Evolutionary conservation across 2,113 vertebrate genomes (phyloP).

Genomic region (Myiagra hebetior): DNA sequence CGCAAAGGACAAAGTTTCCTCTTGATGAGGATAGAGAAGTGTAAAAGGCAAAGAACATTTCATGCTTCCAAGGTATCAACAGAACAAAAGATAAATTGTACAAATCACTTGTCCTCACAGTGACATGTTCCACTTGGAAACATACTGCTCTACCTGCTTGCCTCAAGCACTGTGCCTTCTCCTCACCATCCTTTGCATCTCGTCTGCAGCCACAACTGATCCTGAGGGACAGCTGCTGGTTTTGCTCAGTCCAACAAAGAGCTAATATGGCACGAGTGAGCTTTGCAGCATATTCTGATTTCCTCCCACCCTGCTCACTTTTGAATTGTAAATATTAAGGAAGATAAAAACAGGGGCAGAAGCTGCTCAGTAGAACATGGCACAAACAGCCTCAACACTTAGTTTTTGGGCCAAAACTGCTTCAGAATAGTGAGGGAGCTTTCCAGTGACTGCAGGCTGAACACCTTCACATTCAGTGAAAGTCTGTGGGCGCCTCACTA

Average conservation of each 20-base stretch:
- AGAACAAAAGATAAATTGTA: not conserved
- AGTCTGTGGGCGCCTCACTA: not conserved
- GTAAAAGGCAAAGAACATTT: not conserved
- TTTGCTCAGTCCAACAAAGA: not conserved
- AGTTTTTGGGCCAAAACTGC: not conserved
- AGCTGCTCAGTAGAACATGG: not conserved
- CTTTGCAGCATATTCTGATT: not conserved
- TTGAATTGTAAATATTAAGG: not conserved
- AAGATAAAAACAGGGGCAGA: not conserved
- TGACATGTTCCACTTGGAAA: not conserved
- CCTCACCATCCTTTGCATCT: not conserved
- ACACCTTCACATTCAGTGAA: not conserved
- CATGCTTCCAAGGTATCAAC: not conserved
- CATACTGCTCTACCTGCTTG: not conserved
- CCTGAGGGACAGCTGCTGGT: not conserved
- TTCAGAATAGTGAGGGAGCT: not conserved
- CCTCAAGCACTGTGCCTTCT: not conserved
- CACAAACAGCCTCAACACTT: not conserved
- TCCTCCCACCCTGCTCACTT: not conserved
- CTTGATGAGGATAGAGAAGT: not conserved
- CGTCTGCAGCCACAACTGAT: not conserved
- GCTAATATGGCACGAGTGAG: accelerated
- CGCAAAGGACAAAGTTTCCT: not conserved
- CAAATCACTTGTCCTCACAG: not conserved
- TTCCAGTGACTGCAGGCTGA: not conserved